phyloP scores from a whole-genome alignment of 1,140 invertebrate species.

The Zaprionus vittiger region DNA sequence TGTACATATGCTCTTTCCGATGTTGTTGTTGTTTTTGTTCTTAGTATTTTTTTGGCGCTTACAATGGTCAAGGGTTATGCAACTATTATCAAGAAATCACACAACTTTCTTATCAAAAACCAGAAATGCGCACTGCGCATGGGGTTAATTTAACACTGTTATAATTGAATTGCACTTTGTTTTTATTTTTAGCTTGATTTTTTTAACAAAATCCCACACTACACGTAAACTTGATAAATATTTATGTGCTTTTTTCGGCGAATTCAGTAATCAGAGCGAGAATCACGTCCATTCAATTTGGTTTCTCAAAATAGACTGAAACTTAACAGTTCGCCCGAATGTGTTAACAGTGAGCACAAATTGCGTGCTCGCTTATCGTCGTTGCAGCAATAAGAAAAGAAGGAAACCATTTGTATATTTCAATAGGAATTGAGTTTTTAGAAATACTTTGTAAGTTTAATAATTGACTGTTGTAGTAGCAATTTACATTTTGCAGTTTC shows the following conservation, averaged over 20 bases:
- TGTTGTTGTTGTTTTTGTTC: slow-evolving; percentile 26
- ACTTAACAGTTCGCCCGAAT: slow-evolving; percentile 16
- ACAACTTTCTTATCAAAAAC: slow-evolving; percentile 35
- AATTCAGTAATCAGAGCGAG: slow-evolving; percentile 31
- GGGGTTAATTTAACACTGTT: slow-evolving; percentile 1
- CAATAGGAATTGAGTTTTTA: background rate
- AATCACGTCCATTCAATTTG: slow-evolving; percentile 20
- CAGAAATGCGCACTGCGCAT: slow-evolving; percentile 7
- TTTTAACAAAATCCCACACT: slow-evolving; percentile 6
- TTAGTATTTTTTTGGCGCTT: slow-evolving; percentile 45
- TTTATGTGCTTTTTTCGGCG: slow-evolving; percentile 47
- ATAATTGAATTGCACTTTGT: slow-evolving; percentile 10
- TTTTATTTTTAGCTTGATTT: slow-evolving; percentile 1
- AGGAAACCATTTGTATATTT: background rate
- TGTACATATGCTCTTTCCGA: slow-evolving; percentile 10
- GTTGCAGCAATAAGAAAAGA: background rate
- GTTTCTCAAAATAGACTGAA: slow-evolving; percentile 43
- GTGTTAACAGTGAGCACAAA: slow-evolving; percentile 13
- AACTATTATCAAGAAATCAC: slow-evolving; percentile 40
- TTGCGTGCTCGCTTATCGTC: background rate
- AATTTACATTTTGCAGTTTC: background rate
- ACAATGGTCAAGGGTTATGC: slow-evolving; percentile 46
- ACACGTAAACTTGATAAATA: slow-evolving; percentile 30
- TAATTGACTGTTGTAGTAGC: background rate
- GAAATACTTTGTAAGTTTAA: background rate